Conservation (phyloP, 2,797 vertebrate species). For the Diglossa cyanea region DNA sequence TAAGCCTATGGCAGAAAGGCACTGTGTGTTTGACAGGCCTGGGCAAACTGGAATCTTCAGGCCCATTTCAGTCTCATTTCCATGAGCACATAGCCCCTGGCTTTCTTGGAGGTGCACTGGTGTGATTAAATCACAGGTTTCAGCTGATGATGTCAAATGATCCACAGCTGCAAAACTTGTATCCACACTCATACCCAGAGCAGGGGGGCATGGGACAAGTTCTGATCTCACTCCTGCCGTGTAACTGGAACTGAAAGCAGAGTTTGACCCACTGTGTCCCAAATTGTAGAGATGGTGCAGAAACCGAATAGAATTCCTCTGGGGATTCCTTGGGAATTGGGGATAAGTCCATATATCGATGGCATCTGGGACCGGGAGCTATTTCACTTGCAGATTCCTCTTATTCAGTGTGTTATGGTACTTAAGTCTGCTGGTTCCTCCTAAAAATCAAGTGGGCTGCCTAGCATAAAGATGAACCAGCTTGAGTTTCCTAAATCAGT, state of each 20-base stretch:
- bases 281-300: neutral
- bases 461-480: neutral
- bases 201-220: neutral
- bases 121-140: neutral
- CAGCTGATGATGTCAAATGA: neutral
- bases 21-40: slow-evolving; percentile 62
- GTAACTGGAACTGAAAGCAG: slow-evolving; percentile 16
- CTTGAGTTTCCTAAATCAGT: neutral
- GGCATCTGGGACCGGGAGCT: neutral
- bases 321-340: neutral
- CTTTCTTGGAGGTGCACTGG: slow-evolving; percentile 33
- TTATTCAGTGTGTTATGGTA: neutral
- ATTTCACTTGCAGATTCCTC: slow-evolving; percentile 14
- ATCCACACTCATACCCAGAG: neutral
- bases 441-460: neutral
- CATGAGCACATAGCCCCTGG: neutral
- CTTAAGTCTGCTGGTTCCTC: neutral
- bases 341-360: neutral
- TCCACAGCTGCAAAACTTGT: neutral
- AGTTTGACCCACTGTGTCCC: neutral
- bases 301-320: neutral
- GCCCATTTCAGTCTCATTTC: slow-evolving; percentile 27
- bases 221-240: neutral
- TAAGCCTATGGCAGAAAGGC: slow-evolving; percentile 57
- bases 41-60: slow-evolving; percentile 57